These are phyloP conservation scores for Scaptomyza montana DNA, from an alignment of 1,140 invertebrate species.

Conservation along the genomic window DNA sequence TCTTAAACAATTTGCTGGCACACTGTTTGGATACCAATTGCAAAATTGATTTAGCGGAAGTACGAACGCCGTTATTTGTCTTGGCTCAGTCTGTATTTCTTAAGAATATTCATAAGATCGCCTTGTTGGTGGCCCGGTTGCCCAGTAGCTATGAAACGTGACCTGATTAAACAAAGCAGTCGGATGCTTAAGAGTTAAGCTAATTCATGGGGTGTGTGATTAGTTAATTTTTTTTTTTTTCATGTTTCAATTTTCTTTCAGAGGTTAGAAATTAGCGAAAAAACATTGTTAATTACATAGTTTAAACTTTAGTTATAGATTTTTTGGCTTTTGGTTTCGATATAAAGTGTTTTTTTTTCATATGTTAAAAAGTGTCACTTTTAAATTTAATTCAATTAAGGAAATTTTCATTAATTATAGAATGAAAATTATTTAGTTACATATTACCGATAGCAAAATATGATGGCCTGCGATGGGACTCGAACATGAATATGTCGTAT, in stretches of 20 bases:
- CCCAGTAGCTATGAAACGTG: constrained; percentile 29
- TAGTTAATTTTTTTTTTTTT: constrained; percentile 32
- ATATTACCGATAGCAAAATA: no score
- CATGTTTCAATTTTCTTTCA: constrained; percentile 9
- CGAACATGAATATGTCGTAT: no score
- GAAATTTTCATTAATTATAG: no score
- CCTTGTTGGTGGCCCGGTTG: not conserved
- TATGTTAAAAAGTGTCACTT: no score
- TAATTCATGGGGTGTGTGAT: constrained; percentile 12
- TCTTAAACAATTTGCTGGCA: constrained; percentile 17
- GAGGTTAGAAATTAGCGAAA: not conserved
- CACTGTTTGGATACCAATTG: constrained; percentile 36
- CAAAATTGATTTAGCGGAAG: constrained; percentile 33
- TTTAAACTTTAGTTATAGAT: no score
- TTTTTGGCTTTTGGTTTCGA: no score
- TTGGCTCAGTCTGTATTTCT: constrained; percentile 9
- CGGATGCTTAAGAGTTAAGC: constrained; percentile 3
- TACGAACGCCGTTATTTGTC: constrained; percentile 31
- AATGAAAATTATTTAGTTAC: no score
- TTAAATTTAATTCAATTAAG: no score
- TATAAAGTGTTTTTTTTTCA: no score
- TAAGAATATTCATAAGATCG: constrained; percentile 10
- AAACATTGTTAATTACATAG: no score
- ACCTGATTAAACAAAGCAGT: constrained; percentile 15
- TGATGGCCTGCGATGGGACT: no score